Evolutionary conservation across 2,113 vertebrate species (phyloP).

Genomic region (Bufo gargarizans): DNA sequence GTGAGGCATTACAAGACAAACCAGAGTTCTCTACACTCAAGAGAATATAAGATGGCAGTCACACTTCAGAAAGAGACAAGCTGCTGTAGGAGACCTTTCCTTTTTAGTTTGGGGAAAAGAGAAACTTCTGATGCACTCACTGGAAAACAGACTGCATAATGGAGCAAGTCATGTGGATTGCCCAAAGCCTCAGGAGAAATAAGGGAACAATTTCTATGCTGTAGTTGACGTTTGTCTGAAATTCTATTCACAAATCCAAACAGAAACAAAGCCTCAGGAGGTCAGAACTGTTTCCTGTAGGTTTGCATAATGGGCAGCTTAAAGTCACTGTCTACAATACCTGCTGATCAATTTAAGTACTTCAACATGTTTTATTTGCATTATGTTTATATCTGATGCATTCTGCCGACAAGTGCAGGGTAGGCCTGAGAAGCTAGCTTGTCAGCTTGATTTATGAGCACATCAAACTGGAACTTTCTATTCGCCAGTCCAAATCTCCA

Average conservation of each 20-base stretch:
- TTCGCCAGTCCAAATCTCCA: slow-evolving; percentile 81
- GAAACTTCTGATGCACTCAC: slow-evolving; percentile 96
- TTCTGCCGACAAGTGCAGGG: slow-evolving; percentile 82
- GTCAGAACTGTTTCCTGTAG: slow-evolving; percentile 87
- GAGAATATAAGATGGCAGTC: slow-evolving; percentile 79
- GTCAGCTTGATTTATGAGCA: slow-evolving; percentile 97
- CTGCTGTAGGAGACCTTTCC: slow-evolving; percentile 80
- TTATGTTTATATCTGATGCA: slow-evolving; percentile 85
- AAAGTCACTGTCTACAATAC: slow-evolving; percentile 82
- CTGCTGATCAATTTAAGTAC: slow-evolving; percentile 92
- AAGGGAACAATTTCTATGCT: slow-evolving; percentile 99
- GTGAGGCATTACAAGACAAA: slow-evolving; percentile 80
- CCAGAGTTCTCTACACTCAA: slow-evolving; percentile 74
- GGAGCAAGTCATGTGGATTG: slow-evolving; percentile 90
- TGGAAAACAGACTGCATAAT: slow-evolving; percentile 99
- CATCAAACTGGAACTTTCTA: slow-evolving; percentile 83
- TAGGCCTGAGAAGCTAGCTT: slow-evolving; percentile 79
- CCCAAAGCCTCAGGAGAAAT: slow-evolving; percentile 95
- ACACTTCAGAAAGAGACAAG: slow-evolving; percentile 84
- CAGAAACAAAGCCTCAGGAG: slow-evolving; percentile 99
- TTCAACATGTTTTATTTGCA: slow-evolving; percentile 85
- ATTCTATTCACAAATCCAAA: slow-evolving; percentile 99
- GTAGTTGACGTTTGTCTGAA: slow-evolving; percentile 94
- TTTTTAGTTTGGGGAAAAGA: slow-evolving; percentile 81
- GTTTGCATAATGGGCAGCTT: slow-evolving; percentile 91